Percentiles rank a stretch among this genome's conserved stretches.
phyloP scores from a whole-genome alignment of 2,113 vertebrate genomes.

The Pagrus major region DNA sequence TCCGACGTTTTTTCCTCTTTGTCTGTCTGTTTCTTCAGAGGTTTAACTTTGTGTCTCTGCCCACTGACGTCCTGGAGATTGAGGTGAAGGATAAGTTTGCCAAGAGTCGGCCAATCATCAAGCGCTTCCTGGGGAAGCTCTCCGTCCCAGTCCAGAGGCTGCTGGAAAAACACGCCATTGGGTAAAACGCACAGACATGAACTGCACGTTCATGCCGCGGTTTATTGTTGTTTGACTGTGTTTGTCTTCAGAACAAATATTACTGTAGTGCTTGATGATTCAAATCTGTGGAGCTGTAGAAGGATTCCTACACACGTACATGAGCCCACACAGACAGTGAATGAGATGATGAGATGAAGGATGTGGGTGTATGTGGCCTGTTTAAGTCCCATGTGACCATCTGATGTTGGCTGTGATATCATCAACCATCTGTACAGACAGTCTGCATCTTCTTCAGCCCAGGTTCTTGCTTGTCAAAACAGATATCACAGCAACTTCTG shows the following conservation, averaged over 20 bases:
- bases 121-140: conserved; percentile 96
- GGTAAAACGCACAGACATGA: conserved; percentile 81
- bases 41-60: conserved; percentile 96
- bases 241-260: not conserved
- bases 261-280: not conserved
- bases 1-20: not conserved
- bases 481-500: not conserved
- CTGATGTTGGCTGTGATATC: not conserved
- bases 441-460: not conserved
- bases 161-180: conserved; percentile 96
- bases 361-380: conserved; percentile 1
- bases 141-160: conserved; percentile 96
- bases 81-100: conserved; percentile 99
- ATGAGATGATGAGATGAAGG: not conserved
- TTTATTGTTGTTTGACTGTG: not conserved
- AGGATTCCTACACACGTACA: not conserved
- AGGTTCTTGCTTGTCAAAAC: not conserved
- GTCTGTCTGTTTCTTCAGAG: conserved; percentile 83
- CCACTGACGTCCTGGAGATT: conserved; percentile 97
- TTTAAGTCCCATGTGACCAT: not conserved
- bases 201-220: not conserved
- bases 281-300: not conserved
- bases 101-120: conserved; percentile 98
- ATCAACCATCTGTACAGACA: not conserved
- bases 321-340: not conserved